Conservation (phyloP, 2,113 vertebrate species). For the Vulpes ferrilata region DNA sequence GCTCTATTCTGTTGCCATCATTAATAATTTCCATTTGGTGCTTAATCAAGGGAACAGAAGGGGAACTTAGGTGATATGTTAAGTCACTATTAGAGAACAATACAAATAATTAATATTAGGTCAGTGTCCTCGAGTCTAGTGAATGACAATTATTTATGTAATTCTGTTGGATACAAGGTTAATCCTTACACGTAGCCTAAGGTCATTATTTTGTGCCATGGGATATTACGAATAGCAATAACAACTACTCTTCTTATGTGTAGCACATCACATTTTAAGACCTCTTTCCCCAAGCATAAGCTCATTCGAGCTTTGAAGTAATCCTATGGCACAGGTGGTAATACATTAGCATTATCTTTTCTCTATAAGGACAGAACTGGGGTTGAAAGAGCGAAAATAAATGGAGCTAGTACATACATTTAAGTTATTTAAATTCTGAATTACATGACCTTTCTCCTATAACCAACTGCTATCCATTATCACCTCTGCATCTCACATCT, state of each 20-base stretch:
- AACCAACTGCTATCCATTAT: not conserved
- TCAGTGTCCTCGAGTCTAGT: not conserved
- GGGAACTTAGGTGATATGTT: constrained; percentile 33
- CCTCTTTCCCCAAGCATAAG: not conserved
- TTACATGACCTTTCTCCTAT: not conserved
- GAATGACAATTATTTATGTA: constrained; percentile 52
- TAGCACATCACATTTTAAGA: not conserved
- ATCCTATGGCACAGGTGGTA: not conserved
- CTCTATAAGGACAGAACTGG: not conserved
- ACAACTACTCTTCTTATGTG: not conserved
- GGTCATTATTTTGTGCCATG: not conserved
- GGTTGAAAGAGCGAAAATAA: not conserved
- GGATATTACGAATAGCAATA: not conserved
- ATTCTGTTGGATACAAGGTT: constrained; percentile 25
- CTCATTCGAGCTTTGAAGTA: not conserved
- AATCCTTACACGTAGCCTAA: not conserved
- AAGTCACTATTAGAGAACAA: not conserved
- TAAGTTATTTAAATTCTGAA: constrained; percentile 11
- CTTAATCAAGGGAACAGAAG: constrained; percentile 56
- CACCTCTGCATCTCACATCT: not conserved
- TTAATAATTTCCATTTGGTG: not conserved
- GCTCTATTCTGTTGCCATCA: not conserved
- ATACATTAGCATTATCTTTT: not conserved
- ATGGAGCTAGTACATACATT: not conserved
- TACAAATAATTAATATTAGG: constrained; percentile 46